These are phyloP conservation scores for Phalloptychus januarius DNA, from an alignment of 2,797 vertebrate genomes.

Conservation along the genomic window DNA sequence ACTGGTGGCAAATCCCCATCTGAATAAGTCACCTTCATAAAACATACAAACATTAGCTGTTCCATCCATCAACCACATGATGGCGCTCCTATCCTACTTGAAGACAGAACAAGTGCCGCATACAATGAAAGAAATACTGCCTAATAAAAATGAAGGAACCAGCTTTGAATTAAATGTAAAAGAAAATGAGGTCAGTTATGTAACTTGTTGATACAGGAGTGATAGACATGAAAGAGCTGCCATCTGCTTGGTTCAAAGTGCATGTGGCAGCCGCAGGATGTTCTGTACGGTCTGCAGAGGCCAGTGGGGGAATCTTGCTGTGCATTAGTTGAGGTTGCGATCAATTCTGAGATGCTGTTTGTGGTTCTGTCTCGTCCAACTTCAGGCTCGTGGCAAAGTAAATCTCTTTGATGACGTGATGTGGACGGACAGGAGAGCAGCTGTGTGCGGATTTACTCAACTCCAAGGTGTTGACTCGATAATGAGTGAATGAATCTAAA, in stretches of 20 bases:
- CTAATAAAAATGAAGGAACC: background rate
- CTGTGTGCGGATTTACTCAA: constrained; percentile 13
- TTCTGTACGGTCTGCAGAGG: background rate
- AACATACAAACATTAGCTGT: constrained; percentile 14
- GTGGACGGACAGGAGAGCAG: constrained; percentile 23
- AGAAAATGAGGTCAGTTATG: background rate
- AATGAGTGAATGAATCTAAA: constrained; percentile 31
- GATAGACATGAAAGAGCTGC: background rate
- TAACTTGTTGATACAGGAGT: constrained; percentile 4
- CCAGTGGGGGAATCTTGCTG: background rate
- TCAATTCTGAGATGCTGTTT: constrained; percentile 7
- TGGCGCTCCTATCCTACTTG: constrained; percentile 24
- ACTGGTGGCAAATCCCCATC: background rate
- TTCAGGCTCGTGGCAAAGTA: background rate
- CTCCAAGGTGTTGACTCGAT: constrained; percentile 33
- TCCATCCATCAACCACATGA: constrained; percentile 46
- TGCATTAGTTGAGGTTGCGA: background rate
- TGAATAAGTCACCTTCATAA: background rate
- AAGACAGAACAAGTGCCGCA: background rate
- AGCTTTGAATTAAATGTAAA: constrained; percentile 3
- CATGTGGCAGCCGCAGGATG: constrained; percentile 3
- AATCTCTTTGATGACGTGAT: constrained; percentile 11
- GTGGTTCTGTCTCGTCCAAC: constrained; percentile 4
- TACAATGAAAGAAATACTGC: background rate
- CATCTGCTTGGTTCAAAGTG: constrained; percentile 3